These are phyloP conservation scores for Elephantulus edwardii DNA, from an alignment of 2,113 vertebrate species.

Conservation along the genomic window DNA sequence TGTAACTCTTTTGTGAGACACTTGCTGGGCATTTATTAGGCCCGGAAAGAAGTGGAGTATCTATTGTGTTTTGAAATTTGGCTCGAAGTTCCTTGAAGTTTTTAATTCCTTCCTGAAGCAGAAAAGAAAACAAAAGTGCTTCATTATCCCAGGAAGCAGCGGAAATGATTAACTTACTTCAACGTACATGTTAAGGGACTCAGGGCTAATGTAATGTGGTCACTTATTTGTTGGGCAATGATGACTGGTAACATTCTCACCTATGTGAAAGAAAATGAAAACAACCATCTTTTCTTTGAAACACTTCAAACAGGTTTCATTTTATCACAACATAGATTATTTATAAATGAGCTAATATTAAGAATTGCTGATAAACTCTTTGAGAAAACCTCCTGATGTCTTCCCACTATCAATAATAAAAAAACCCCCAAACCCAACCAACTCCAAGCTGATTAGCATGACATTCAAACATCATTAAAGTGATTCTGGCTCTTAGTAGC, in stretches of 20 bases:
- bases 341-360: not conserved
- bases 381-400: not conserved
- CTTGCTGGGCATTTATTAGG: slow-evolving; percentile 2
- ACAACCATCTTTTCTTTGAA: not conserved
- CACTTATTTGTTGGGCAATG: too few relatives aligned
- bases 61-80: slow-evolving; percentile 81
- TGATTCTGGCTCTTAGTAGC: too few relatives aligned
- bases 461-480: not conserved
- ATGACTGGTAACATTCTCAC: too few relatives aligned
- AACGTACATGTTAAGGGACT: not conserved
- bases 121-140: slow-evolving; percentile 6
- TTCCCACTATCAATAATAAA: not conserved
- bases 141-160: not conserved
- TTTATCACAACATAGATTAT: not conserved
- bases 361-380: not conserved
- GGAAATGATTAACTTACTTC: not conserved
- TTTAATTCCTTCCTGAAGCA: slow-evolving; percentile 79
- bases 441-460: not conserved
- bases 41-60: not conserved
- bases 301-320: not conserved
- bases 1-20: slow-evolving; percentile 1
- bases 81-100: slow-evolving; percentile 83
- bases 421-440: too few relatives aligned
- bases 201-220: accelerated
- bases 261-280: not conserved